phyloP scores from a whole-genome alignment of 2,888 invertebrate species.

The Platynereis dumerilii region DNA sequence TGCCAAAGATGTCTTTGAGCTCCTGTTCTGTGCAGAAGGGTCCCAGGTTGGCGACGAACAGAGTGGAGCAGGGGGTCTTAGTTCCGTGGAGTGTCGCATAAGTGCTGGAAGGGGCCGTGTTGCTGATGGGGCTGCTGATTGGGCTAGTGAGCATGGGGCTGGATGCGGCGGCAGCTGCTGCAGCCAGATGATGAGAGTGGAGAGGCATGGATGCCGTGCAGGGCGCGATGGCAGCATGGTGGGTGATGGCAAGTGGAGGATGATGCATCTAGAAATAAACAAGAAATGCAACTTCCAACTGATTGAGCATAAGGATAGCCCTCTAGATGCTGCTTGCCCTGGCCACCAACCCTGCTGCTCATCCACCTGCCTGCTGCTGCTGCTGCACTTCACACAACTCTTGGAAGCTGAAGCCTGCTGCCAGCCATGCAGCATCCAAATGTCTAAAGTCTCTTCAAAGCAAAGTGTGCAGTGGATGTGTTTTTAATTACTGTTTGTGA shows the following conservation, averaged over 20 bases:
- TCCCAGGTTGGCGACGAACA: conserved; percentile 98
- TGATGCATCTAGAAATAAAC: conserved; percentile 7
- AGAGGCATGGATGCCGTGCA: conserved; percentile 83
- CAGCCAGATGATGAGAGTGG: conserved; percentile 54
- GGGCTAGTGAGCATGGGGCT: conserved; percentile 91
- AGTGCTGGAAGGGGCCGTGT: conserved; percentile 11
- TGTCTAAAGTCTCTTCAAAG: too few relatives aligned
- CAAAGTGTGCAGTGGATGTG: too few relatives aligned
- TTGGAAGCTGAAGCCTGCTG: too few relatives aligned
- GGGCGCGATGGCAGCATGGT: conserved; percentile 62
- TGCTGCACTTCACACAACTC: too few relatives aligned
- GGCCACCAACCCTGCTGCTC: too few relatives aligned
- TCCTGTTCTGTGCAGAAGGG: conserved; percentile 98
- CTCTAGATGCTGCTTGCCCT: too few relatives aligned
- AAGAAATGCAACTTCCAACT: too few relatives aligned
- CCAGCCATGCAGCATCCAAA: too few relatives aligned
- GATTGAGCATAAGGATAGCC: too few relatives aligned
- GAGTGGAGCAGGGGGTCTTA: conserved; percentile 84
- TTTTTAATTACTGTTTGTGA: too few relatives aligned
- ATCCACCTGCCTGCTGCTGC: too few relatives aligned
- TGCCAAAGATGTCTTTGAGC: conserved; percentile 97
- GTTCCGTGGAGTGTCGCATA: not conserved
- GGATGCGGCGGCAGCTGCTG: too few relatives aligned
- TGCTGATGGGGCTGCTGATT: conserved; percentile 67
- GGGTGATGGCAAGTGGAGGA: conserved; percentile 25